Evolutionary conservation across 2,888 invertebrate species (phyloP), one percentile per base, ranked within the genome.

Genomic region (Axea sp.): DNA sequence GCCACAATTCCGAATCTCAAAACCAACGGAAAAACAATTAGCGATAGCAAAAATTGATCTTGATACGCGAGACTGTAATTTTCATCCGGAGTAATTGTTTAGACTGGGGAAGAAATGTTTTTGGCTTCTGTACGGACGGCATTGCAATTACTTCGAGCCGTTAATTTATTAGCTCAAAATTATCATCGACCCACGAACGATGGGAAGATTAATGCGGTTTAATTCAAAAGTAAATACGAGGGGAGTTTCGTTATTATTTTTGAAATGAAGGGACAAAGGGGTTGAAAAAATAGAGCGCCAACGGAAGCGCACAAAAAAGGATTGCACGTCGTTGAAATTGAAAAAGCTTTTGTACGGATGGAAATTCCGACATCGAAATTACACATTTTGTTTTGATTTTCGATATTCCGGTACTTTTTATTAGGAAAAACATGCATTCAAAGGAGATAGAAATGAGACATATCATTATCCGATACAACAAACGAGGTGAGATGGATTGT

Each of bases 331-430:
- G n/a, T 9, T 41, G 55, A 31, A 55, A 55, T 55, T 55, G 55
- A 55, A 55, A 55, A 17, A 28, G 41, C 55, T 55, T 55, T 39
- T 53, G 37, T 35, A 24, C 37, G 15, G 28, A 14, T 28, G 26
- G n/a, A 53, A 53, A 53, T 53, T 33, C 17, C 53, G 14, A 41
- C 30, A 24, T 33, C 24, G 41, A 31, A 57, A 57, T 57, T 57
- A 57, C 24, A 43, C 14, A 43, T 57, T 43, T 43, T 43, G 15
- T 57, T 57, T 43, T 31, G 33, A 57, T 31, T 43, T 57, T 57
- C 15, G 43, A 57, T 57, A 57, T 14, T 8, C 22, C 11, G 15
- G 22, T 9, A 9, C 11, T 41, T 31, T 57, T 31, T 57, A 26
- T 53, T 15, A 30, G 15, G n/a, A n/a, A 26, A 49, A 49, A 22